Base-by-base conservation (phyloP, 2,888 invertebrate genomes). In the Ormyrus nitidulus region DNA sequence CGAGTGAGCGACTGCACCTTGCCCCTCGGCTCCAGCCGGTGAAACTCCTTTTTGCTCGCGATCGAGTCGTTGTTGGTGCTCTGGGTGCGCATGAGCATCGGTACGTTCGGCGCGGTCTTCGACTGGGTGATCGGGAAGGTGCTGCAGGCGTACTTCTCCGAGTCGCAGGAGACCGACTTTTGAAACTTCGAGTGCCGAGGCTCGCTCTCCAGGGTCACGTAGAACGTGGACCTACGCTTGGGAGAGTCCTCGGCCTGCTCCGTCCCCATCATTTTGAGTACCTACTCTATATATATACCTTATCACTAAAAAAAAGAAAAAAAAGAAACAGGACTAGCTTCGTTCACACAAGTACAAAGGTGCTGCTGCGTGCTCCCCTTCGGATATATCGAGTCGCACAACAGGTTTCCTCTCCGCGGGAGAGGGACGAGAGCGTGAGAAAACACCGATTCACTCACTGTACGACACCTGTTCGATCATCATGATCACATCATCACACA, bases 211-310 rank as follows among this genome's bases (percentile, higher is more conserved):
- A 95, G 91, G 83, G 95, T 94, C 83, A 95, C 94, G 91, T 95
- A 95, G 91, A 95, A 95, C 83, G 95, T 94, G 69, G 95, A 95
- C 82, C 95, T 92, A 81, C 95, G 83, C 83, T 90, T 90, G 49
- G 90, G 90, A 64, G 80, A 73, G 49, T 74, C 77, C 54, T 79
- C 81, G 44, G 68, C 34, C 48, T 51, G 75, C 51, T 72, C 76
- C 11, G 56, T 10, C 34, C 71, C 66, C 58, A 79, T 69, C 80
- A 80, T 80, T 19, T 56, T 73, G 2, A 34, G 34, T 34, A 4
- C 34, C 34, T 34, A 34, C 34, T 34, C 34, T 34, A 34, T 34
- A 4, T 34, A 34, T 34, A 34, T 34, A 34, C 3, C 34, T 34
- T 34, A 34, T 34, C 34, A 34, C 34, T 34, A 34, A 34, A 34